Evolutionary conservation across 2,113 vertebrate species (phyloP).

Genomic region (Thalassarche chlororhynchos): DNA sequence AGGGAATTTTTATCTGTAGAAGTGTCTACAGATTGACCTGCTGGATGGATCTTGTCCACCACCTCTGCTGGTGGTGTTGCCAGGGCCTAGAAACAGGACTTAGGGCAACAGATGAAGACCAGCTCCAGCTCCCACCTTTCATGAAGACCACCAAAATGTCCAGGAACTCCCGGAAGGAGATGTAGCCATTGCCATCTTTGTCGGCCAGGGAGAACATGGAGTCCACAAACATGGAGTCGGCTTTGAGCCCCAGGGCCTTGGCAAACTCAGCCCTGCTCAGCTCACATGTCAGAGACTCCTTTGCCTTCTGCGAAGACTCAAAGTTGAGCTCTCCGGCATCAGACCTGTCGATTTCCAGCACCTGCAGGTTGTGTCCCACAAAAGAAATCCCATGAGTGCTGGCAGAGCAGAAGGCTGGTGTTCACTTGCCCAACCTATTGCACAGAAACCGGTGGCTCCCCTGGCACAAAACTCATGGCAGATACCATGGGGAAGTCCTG

Average conservation of each 20-base stretch:
- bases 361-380: constrained; percentile 67
- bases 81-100: not conserved
- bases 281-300: constrained; percentile 88
- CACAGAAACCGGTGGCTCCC: not conserved
- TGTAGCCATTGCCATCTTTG: constrained; percentile 94
- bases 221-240: constrained; percentile 90
- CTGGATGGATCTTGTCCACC: not conserved
- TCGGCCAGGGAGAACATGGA: constrained; percentile 96
- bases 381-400: not conserved
- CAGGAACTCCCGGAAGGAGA: constrained; percentile 94
- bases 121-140: constrained; percentile 83
- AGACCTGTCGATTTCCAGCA: constrained; percentile 86
- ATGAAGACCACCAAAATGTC: constrained; percentile 95
- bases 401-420: not conserved
- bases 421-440: not conserved
- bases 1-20: not conserved
- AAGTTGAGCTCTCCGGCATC: constrained; percentile 81
- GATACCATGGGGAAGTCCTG: fast-evolving
- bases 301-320: constrained; percentile 78
- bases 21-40: not conserved
- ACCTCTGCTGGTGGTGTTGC: not conserved
- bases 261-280: constrained; percentile 91
- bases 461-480: not conserved
- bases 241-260: constrained; percentile 87
- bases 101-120: not conserved